Base-by-base conservation (phyloP, 2,888 invertebrate species). In the Eurois occulta region DNA sequence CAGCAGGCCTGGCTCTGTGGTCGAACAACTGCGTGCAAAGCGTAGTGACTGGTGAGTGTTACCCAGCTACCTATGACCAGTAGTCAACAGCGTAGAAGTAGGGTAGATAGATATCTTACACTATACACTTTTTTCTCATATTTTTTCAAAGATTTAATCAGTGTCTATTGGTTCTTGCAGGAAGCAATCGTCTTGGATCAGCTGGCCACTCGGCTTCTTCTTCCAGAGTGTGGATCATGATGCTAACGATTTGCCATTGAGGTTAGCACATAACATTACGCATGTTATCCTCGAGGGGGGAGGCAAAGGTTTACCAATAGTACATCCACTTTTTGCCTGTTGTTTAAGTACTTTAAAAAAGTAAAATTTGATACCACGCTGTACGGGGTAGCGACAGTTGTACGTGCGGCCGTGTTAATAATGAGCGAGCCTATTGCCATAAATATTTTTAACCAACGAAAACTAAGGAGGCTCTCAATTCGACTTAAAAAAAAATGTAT, bases 141-240 rank as follows among this genome's bases (percentile, higher is more conserved):
- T 48, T 60, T 11, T 55, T 64, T 41, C 5, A 32, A 64, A 24
- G 10, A 64, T 38, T 35, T 72, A 35, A 83, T 64, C 3, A 24
- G 32, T 58, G 10, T 28, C 0, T 35, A 11, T 65, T 75, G 21
- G 71, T 73, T 62, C 35, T 72, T 77, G 38, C 95, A 98, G 98
- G 78, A 98, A 98, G 86, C 96, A 95, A 91, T 97, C 97, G 32
- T 98, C 99, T 0, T 99, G 99, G 99, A 99, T 99, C 91, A 99
- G 99, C 93, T 99, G 99, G 99, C 99, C 99, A 8, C 96, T 99
- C 79, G 99, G 98, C 16, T 98, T 99, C 93, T 97, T 99, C 90
- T 98, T 99, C 94, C 98, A 98, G 93, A 98, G 98, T 88, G 98
- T 98, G 75, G 97, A 98, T 80, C 97, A 98, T 86, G 97, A 97